These are phyloP conservation scores for Pomacea maculata DNA, from an alignment of 1,140 invertebrate genomes.

Conservation along the genomic window DNA sequence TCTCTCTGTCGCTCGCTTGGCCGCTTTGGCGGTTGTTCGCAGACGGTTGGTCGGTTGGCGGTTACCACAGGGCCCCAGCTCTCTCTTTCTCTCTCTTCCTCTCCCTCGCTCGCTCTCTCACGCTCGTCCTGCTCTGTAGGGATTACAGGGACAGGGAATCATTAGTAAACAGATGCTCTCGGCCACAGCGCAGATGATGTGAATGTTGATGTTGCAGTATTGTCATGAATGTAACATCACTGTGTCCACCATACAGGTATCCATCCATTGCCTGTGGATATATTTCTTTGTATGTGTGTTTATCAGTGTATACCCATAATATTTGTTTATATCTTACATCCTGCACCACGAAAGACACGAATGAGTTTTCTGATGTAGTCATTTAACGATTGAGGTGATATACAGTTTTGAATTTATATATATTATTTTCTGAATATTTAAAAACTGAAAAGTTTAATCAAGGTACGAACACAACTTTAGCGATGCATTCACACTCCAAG, in stretches of 20 bases:
- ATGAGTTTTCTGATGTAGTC: too few relatives aligned
- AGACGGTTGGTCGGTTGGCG: background rate
- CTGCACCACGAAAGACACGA: too few relatives aligned
- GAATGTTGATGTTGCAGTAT: background rate
- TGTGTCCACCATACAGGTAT: background rate
- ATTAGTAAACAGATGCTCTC: background rate
- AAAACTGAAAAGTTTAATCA: too few relatives aligned
- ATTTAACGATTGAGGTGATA: too few relatives aligned
- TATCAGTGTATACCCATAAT: background rate
- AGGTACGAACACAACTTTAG: too few relatives aligned
- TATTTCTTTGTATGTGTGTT: background rate
- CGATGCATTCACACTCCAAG: too few relatives aligned
- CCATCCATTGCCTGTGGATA: background rate
- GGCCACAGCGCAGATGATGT: background rate
- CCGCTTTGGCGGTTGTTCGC: background rate
- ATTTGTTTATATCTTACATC: too few relatives aligned
- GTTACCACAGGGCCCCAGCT: background rate
- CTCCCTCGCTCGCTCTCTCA: conserved; percentile 8
- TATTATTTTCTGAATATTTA: too few relatives aligned
- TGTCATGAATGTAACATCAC: too few relatives aligned
- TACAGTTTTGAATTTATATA: too few relatives aligned
- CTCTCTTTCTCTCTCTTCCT: conserved; percentile 11
- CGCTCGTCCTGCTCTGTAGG: background rate
- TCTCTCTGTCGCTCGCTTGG: conserved; percentile 11
- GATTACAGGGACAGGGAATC: background rate